Evolutionary conservation across 1,140 invertebrate genomes (phyloP), one percentile per base, ranked within the genome.

Genomic region (Panulirus ornatus): DNA sequence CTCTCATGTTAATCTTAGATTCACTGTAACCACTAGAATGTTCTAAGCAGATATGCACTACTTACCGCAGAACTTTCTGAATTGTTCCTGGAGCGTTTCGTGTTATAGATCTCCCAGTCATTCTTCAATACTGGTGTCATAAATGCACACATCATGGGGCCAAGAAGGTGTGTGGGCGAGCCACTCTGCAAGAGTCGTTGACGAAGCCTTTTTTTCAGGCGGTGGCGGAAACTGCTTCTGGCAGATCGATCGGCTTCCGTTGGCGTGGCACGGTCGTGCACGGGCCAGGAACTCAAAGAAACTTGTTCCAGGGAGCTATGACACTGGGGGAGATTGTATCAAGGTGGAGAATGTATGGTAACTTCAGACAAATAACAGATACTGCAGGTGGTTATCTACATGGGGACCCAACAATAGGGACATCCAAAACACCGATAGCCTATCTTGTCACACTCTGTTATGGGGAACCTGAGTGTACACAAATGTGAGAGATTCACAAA

Each of bases 21-120:
- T n/a, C n/a, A n/a, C n/a, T n/a, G n/a, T n/a, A n/a, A n/a, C n/a
- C n/a, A n/a, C n/a, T n/a, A n/a, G n/a, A n/a, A n/a, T n/a, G n/a
- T n/a, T n/a, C n/a, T n/a, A n/a, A n/a, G n/a, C n/a, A n/a, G n/a
- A n/a, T n/a, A n/a, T n/a, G n/a, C n/a, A n/a, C 2, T 83, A 83
- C 82, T 91, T 84, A 88, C 85, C 51, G 66, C 78, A 9, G 91
- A 91, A 58, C 87, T 89, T n/a, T 89, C 87, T 2, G 87, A 89
- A 70, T 70, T 86, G 44, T 87, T 90, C 22, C 88, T 87, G 27
- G 91, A 88, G 2, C 79, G 27, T 30, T 76, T 84, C n/a, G 85
- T 91, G 42, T 92, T 88, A 79, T 92, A 92, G 36, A 92, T 79
- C 54, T 92, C 91, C 91, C 91, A 92, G 91, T 92, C 91, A 88